These are phyloP conservation scores for Drosophila melanica DNA, from an alignment of 1,140 invertebrate species.

Conservation along the genomic window DNA sequence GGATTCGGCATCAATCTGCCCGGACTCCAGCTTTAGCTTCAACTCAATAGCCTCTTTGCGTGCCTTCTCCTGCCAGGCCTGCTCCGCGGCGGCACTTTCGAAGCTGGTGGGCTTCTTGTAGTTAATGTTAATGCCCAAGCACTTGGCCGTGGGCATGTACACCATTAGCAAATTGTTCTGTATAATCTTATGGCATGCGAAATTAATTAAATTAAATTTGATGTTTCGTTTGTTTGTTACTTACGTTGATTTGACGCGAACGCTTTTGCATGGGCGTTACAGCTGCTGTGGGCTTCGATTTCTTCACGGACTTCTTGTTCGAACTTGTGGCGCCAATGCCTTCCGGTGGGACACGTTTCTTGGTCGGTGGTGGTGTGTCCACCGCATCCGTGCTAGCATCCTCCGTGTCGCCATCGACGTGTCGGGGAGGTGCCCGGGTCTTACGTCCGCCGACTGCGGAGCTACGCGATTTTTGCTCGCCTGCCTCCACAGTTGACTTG, in stretches of 20 bases:
- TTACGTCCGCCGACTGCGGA: constrained; percentile 86
- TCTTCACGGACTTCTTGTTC: constrained; percentile 51
- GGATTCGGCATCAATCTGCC: constrained; percentile 86
- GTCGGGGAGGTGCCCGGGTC: constrained; percentile 88
- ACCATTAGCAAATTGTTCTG: constrained; percentile 85
- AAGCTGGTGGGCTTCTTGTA: constrained; percentile 85
- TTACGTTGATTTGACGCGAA: constrained; percentile 40
- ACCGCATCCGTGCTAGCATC: constrained; percentile 6
- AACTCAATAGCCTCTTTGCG: constrained; percentile 85
- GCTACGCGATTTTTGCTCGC: constrained; percentile 29
- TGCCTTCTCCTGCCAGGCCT: constrained; percentile 87
- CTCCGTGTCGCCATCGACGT: constrained; percentile 69
- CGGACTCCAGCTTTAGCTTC: constrained; percentile 85
- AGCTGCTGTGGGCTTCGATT: constrained; percentile 71
- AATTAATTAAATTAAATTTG: too few relatives aligned
- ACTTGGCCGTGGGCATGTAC: constrained; percentile 86
- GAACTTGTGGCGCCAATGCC: constrained; percentile 29
- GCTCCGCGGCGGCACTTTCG: constrained; percentile 84
- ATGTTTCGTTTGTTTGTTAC: too few relatives aligned
- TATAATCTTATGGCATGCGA: constrained; percentile 47
- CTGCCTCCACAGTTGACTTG: constrained; percentile 3
- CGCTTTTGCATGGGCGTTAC: constrained; percentile 70
- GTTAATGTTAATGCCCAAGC: constrained; percentile 86
- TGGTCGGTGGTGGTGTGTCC: constrained; percentile 46
- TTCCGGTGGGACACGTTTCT: constrained; percentile 58